Evolutionary conservation across 2,888 invertebrate species (phyloP), one percentile per base, ranked within the genome.

Genomic region (Colostygia pectinataria): DNA sequence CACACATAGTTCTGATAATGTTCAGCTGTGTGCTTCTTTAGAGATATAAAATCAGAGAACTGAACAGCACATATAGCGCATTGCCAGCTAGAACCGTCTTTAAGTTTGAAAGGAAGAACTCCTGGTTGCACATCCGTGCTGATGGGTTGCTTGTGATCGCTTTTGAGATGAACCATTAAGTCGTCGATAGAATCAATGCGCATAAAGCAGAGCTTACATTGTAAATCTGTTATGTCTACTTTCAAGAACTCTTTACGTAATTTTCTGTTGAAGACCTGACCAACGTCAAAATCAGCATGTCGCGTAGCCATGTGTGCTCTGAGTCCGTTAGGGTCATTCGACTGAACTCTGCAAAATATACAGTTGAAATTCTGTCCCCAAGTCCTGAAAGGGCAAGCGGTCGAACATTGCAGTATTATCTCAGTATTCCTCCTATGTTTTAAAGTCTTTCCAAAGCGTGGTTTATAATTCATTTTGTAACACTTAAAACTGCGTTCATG

Each of bases 291-390:
- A 52, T 88, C 80, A 0, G 84, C 81, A 45, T 89, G 89, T 15
- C 81, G 71, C 0, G 83, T 68, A 0, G 86, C 83, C 85, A 89
- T 86, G 37, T 89, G 89, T 1, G 81, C 73, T 42, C 89, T 63
- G 4, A 89, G 60, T 0, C 88, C 88, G n/a, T 79, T 77, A 0
- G 89, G 89, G 50, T 88, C 88, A 39, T 85, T 85, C 0, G 89
- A 85, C 37, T 88, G 86, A 0, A 88, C 88, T 6, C 88, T 66
- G 49, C 89, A 89, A 34, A 88, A 80, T 0, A 86, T 82, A 44
- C 89, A 89, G 42, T 87, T 88, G 42, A 89, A 89, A 47, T 88
- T 88, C 55, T 88, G 87, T 0, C 87, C 88, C 88, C 88, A 88
- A 14, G 87, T 88, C 29, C 89, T 73, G 31, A 89, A 89, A 0